Evolutionary conservation across 2,888 invertebrate genomes (phyloP).

Genomic region (Trichopoda pennipes): DNA sequence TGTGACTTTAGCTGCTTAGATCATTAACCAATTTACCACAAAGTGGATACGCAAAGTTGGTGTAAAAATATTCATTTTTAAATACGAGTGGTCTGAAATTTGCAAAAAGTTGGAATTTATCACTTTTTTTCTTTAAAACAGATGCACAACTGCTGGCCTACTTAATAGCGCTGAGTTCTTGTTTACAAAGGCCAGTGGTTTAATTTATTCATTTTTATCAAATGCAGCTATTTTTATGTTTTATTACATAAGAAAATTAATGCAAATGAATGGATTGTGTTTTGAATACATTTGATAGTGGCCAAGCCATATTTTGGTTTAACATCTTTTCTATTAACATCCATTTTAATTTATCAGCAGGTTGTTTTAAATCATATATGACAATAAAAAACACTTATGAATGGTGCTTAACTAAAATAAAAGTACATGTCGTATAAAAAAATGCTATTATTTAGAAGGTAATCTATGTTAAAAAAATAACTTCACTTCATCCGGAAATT

Average conservation of each 20-base stretch:
- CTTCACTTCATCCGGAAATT: not conserved
- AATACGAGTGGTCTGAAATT: conserved; percentile 12
- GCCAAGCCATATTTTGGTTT: too few species aligned
- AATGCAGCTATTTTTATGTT: not conserved
- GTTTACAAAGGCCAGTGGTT: not conserved
- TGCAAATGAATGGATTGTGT: too few species aligned
- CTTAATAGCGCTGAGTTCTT: not conserved
- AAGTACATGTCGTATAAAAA: not conserved
- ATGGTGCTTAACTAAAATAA: too few species aligned
- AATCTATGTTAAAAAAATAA: not conserved
- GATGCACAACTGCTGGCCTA: conserved; percentile 37
- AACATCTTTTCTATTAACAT: too few species aligned
- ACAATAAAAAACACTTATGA: too few species aligned
- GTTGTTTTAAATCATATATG: too few species aligned
- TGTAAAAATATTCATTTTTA: conserved; percentile 36
- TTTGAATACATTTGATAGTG: too few species aligned
- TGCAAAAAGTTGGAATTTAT: not conserved
- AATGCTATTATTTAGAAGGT: not conserved
- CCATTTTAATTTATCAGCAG: too few species aligned
- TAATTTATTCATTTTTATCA: not conserved
- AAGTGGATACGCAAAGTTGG: conserved; percentile 13
- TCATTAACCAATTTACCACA: conserved; percentile 51
- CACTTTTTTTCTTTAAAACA: conserved; percentile 4
- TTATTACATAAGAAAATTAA: too few species aligned
- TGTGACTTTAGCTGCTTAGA: conserved; percentile 19